Conservation (phyloP, 2,797 vertebrate species). For the Psittacula echo region DNA sequence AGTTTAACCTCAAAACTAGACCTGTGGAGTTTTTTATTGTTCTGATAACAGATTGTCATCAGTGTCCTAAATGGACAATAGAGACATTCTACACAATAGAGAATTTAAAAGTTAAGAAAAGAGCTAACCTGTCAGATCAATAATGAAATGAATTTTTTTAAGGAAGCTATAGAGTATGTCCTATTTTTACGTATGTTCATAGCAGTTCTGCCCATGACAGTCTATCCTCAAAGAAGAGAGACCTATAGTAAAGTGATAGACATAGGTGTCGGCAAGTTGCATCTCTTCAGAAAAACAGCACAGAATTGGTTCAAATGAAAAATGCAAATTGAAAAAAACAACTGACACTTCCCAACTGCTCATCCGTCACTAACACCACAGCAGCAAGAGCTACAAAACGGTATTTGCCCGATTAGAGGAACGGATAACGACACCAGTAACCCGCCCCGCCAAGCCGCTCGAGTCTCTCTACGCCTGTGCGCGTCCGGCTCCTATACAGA, state of each 20-base stretch:
- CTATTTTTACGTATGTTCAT: background rate
- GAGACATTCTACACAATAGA: background rate
- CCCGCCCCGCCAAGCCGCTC: accelerated
- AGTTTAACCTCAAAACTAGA: background rate
- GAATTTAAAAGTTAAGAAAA: background rate
- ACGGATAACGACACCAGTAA: accelerated
- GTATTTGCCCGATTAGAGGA: accelerated
- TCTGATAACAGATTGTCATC: background rate
- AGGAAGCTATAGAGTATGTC: background rate
- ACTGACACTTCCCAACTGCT: accelerated
- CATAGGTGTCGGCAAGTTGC: background rate
- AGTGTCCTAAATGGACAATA: background rate
- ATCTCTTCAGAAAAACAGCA: background rate
- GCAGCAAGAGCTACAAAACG: accelerated
- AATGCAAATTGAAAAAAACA: background rate
- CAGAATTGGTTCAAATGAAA: background rate
- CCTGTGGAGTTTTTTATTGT: background rate
- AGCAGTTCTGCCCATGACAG: background rate
- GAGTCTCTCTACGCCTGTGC: accelerated
- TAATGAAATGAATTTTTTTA: background rate
- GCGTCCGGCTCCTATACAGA: too few species aligned
- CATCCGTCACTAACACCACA: accelerated
- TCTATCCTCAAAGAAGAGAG: background rate
- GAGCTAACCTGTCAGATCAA: background rate
- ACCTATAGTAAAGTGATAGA: background rate